Evolutionary conservation across 2,113 vertebrate species (phyloP), one percentile per base, ranked within the genome.

Genomic region (Charina bottae): DNA sequence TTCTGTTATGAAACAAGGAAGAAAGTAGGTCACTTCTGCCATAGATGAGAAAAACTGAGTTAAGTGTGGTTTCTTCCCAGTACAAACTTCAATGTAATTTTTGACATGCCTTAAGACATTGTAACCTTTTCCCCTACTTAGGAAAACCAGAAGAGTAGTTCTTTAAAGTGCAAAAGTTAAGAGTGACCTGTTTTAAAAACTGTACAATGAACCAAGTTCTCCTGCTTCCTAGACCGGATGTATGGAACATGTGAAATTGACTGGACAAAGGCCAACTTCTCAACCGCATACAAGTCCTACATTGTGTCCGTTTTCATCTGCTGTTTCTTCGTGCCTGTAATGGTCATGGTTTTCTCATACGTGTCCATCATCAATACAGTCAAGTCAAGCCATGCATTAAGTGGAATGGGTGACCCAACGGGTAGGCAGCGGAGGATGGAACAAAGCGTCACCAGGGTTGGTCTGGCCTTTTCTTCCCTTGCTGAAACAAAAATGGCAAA

Each of bases 221-320:
- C 90, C 89, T 93, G 0, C 26, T 92, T 96, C 94, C 64, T 90
- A 98, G 98, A 98, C 96, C 97, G 97, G 46, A 98, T 98, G 89
- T 98, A 98, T 5, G 98, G 98, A 85, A 98, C 98, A 6, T 99
- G 97, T 96, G 98, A 98, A 95, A 97, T 98, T 93, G 98, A 98
- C 95, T 99, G 98, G 98, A 97, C 98, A 95, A 98, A 98, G 97
- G 98, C 98, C 85, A 98, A 97, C 90, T 98, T 98, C 94, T 99
- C 98, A 89, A 98, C 98, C 46, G 98, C 98, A 95, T 96, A 98
- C 96, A 99, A 99, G 91, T 98, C 98, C 91, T 98, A 98, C 94
- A 98, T 98, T 58, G 56, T 98, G 93, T 98, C 98, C 94, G 98
- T 98, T 96, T 98, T 98, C 83, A 97, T 98, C 96, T 98, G 98